Conservation (phyloP, 2,888 invertebrate genomes). For the Hirtodrosophila cameraria region DNA sequence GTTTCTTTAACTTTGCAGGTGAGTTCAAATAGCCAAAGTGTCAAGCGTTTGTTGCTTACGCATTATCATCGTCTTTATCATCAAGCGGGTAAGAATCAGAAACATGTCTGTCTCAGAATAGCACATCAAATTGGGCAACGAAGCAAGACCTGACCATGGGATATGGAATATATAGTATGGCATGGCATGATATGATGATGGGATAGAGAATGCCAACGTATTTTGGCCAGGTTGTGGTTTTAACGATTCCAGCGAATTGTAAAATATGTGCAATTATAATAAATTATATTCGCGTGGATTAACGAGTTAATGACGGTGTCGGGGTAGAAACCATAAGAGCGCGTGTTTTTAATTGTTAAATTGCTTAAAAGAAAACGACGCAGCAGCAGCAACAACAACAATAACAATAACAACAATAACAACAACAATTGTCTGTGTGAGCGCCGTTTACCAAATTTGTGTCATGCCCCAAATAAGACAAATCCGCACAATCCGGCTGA, state of each 20-base stretch:
- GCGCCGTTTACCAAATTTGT: conserved; percentile 71
- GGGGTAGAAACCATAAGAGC: conserved; percentile 63
- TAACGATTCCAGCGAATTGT: conserved; percentile 68
- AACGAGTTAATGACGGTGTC: conserved; percentile 76
- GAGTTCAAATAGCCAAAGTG: conserved; percentile 38
- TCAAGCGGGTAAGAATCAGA: conserved; percentile 47
- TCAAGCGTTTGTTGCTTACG: conserved; percentile 27
- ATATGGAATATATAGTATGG: conserved; percentile 12
- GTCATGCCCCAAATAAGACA: conserved; percentile 79
- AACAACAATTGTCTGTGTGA: conserved; percentile 26
- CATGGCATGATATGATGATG: conserved; percentile 40
- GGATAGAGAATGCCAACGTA: conserved; percentile 20
- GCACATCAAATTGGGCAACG: conserved; percentile 60
- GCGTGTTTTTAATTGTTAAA: conserved; percentile 79
- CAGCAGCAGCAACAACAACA: conserved; percentile 19
- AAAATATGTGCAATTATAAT: conserved; percentile 74
- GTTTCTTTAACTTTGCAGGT: conserved; percentile 53
- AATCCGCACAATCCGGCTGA: conserved; percentile 67
- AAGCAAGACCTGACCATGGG: conserved; percentile 45
- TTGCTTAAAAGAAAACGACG: conserved; percentile 70
- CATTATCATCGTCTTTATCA: conserved; percentile 20
- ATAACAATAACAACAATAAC: conserved; percentile 2
- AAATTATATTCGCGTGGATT: conserved; percentile 79
- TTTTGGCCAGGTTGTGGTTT: conserved; percentile 35
- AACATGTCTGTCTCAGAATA: conserved; percentile 35